These are phyloP conservation scores for Oxycera nigricornis DNA, from an alignment of 2,888 invertebrate species.

Conservation along the genomic window DNA sequence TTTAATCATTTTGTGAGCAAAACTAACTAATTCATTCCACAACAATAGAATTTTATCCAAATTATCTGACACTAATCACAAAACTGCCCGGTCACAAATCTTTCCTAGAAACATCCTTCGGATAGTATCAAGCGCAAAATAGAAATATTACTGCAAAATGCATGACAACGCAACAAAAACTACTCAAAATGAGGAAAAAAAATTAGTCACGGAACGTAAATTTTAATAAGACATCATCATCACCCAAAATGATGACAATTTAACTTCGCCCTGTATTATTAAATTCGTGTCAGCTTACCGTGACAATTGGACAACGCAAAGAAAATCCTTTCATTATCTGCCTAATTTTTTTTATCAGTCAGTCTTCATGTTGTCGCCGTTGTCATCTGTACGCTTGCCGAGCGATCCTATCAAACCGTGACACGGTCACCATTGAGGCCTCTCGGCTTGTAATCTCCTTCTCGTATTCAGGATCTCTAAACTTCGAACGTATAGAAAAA, in stretches of 20 bases:
- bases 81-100: constrained; percentile 21
- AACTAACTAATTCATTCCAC: background rate
- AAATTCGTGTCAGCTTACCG: constrained; percentile 34
- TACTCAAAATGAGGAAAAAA: background rate
- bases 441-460: constrained; percentile 23
- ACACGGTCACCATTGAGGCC: constrained; percentile 30
- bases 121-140: background rate
- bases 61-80: constrained; percentile 32
- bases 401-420: constrained; percentile 35
- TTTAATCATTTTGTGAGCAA: background rate
- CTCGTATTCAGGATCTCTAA: background rate
- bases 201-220: constrained; percentile 45
- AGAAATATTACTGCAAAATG: constrained; percentile 7
- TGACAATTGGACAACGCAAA: constrained; percentile 23
- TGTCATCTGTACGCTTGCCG: constrained; percentile 5
- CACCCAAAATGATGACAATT: constrained; percentile 42
- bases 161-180: constrained; percentile 19
- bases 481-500: background rate
- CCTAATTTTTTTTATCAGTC: background rate
- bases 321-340: constrained; percentile 38
- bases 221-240: constrained; percentile 45
- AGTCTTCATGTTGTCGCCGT: background rate
- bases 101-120: background rate
- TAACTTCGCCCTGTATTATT: constrained; percentile 27
- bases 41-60: constrained; percentile 3